These are phyloP conservation scores for Seira musarum DNA, from an alignment of 2,888 invertebrate genomes.

Conservation along the genomic window DNA sequence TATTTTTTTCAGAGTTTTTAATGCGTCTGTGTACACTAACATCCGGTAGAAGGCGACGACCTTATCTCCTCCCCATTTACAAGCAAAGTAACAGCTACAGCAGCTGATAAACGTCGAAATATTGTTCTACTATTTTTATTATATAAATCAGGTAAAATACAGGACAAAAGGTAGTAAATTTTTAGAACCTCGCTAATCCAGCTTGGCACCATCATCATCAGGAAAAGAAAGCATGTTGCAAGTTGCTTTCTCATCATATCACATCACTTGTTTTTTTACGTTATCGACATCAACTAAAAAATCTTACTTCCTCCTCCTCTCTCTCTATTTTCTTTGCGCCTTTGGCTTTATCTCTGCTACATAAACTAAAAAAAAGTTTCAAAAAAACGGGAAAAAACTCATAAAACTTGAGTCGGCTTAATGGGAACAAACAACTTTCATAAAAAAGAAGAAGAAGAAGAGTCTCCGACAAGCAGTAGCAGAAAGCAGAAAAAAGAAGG, in stretches of 20 bases:
- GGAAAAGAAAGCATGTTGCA: too few species aligned
- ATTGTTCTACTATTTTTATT: neutral
- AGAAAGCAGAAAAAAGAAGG: conserved; percentile 16
- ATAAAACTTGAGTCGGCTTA: conserved; percentile 52
- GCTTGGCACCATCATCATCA: neutral
- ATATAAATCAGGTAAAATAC: neutral
- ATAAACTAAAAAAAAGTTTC: neutral
- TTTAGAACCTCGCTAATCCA: neutral
- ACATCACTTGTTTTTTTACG: neutral
- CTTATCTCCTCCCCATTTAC: neutral
- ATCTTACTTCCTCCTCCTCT: neutral
- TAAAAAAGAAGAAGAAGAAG: conserved; percentile 44
- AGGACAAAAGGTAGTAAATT: neutral
- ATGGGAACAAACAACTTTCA: conserved; percentile 56
- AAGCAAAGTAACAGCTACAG: neutral
- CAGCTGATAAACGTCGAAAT: too few species aligned
- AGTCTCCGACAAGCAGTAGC: neutral
- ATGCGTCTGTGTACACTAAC: neutral
- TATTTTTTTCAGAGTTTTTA: too few species aligned
- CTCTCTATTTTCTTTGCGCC: neutral
- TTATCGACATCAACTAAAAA: neutral
- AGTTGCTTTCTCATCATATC: neutral
- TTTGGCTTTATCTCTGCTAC: neutral
- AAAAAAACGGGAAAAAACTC: conserved; percentile 25
- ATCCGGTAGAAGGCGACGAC: neutral